Evolutionary conservation across 1,140 invertebrate species (phyloP).

Genomic region (Andrena cerasifolii): DNA sequence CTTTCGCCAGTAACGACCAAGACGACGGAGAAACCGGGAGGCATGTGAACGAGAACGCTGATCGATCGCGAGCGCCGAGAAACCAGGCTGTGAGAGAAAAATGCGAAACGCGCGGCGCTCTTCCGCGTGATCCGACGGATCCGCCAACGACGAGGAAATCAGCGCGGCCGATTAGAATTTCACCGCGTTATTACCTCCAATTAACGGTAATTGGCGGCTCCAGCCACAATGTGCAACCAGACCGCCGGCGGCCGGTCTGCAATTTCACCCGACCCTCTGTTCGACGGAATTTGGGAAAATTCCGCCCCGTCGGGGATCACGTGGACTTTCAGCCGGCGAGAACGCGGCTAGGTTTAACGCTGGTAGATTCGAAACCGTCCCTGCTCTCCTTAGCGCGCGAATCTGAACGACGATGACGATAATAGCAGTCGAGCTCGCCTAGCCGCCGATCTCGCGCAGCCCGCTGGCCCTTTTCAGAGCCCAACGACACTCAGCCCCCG

Average conservation of each 20-base stretch:
- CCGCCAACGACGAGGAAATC: too few relatives aligned
- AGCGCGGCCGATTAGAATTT: neutral
- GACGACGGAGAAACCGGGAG: conserved; percentile 9
- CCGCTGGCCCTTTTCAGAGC: conserved; percentile 2
- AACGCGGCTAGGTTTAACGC: too few relatives aligned
- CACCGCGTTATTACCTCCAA: conserved; percentile 1
- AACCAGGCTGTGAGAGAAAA: conserved; percentile 35
- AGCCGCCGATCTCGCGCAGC: neutral
- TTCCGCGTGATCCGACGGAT: conserved; percentile 15
- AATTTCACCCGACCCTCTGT: too few relatives aligned
- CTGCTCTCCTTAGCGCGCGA: too few relatives aligned
- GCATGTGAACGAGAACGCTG: conserved; percentile 31
- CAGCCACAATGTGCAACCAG: too few relatives aligned
- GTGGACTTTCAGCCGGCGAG: too few relatives aligned
- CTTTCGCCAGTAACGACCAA: conserved; percentile 27
- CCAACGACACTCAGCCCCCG: neutral
- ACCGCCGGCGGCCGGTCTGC: too few relatives aligned
- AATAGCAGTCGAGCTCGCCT: conserved; percentile 2
- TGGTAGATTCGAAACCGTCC: too few relatives aligned
- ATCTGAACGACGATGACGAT: too few relatives aligned
- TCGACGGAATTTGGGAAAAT: too few relatives aligned
- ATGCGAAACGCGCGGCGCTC: conserved; percentile 12
- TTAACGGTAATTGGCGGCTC: too few relatives aligned
- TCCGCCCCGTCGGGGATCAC: too few relatives aligned
- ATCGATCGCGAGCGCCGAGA: conserved; percentile 27